These are phyloP conservation scores for Arctia plantaginis DNA, from an alignment of 2,888 invertebrate species.

Conservation along the genomic window DNA sequence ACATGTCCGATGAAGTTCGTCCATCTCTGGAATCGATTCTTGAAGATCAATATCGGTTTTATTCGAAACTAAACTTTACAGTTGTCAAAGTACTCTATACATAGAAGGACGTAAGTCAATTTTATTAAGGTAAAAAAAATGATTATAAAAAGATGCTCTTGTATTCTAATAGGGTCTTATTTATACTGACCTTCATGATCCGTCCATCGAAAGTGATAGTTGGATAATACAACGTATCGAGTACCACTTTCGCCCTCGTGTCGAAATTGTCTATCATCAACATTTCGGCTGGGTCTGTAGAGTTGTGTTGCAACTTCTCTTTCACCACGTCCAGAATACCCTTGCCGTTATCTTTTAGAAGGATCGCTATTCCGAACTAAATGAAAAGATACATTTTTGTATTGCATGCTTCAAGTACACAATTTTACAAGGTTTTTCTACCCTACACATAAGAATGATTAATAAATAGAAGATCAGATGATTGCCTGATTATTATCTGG, in stretches of 20 bases:
- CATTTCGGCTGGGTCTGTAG: not conserved
- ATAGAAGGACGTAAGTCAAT: too few species aligned
- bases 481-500: too few species aligned
- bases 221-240: slow-evolving; percentile 81
- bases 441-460: too few species aligned
- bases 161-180: too few species aligned
- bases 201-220: slow-evolving; percentile 78
- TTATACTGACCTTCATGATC: slow-evolving; percentile 74
- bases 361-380: slow-evolving; percentile 79
- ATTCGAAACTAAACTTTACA: too few species aligned
- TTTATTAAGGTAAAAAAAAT: too few species aligned
- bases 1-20: too few species aligned
- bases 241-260: slow-evolving; percentile 71
- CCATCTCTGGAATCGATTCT: too few species aligned
- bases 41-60: too few species aligned
- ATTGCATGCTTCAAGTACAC: not conserved
- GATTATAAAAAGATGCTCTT: too few species aligned
- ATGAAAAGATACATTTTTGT: slow-evolving; percentile 18
- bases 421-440: not conserved
- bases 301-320: slow-evolving; percentile 53
- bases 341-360: slow-evolving; percentile 76
- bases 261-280: slow-evolving; percentile 80
- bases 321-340: slow-evolving; percentile 75
- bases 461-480: too few species aligned
- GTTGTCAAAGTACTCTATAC: too few species aligned